Conservation (phyloP, 2,888 invertebrate genomes). For the Ophion obscuratus region DNA sequence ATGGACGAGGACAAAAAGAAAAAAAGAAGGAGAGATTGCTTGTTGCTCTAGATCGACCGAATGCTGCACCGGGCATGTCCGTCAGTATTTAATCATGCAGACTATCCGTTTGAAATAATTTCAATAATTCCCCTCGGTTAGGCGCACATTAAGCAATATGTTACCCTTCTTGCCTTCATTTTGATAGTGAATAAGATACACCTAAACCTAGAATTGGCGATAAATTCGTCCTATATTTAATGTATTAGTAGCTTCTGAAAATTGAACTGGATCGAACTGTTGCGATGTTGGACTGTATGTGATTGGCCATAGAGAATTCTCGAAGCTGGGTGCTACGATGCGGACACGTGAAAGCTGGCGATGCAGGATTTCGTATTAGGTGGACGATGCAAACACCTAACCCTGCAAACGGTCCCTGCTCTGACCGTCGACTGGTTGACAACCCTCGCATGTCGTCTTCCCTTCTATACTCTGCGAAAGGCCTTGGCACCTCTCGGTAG, state of each 20-base stretch:
- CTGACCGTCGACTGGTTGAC: slow-evolving; percentile 47
- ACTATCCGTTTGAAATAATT: too few relatives aligned
- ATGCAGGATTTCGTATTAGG: slow-evolving; percentile 33
- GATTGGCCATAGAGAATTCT: slow-evolving; percentile 12
- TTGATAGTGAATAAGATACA: too few relatives aligned
- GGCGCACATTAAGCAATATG: too few relatives aligned
- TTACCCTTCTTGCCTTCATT: too few relatives aligned
- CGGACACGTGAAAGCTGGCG: slow-evolving; percentile 53
- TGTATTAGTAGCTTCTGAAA: not conserved
- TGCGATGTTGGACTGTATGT: slow-evolving; percentile 31
- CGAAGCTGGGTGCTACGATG: slow-evolving; percentile 43
- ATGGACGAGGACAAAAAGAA: too few relatives aligned
- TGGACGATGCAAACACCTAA: slow-evolving; percentile 42
- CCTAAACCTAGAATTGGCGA: too few relatives aligned
- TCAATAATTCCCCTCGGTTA: too few relatives aligned
- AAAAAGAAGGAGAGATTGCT: too few relatives aligned
- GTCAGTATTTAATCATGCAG: too few relatives aligned
- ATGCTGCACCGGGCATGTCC: too few relatives aligned
- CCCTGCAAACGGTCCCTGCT: slow-evolving; percentile 36
- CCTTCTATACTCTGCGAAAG: slow-evolving; percentile 39
- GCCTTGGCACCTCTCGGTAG: slow-evolving; percentile 52
- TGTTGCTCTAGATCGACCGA: too few relatives aligned
- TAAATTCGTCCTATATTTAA: too few relatives aligned
- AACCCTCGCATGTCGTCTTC: slow-evolving; percentile 61
- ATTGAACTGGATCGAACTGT: not conserved